Percentiles rank a stretch among this genome's conserved stretches.
These are phyloP conservation scores for Gandaritis pyraliata DNA, from an alignment of 2,888 invertebrate genomes.

Conservation along the genomic window DNA sequence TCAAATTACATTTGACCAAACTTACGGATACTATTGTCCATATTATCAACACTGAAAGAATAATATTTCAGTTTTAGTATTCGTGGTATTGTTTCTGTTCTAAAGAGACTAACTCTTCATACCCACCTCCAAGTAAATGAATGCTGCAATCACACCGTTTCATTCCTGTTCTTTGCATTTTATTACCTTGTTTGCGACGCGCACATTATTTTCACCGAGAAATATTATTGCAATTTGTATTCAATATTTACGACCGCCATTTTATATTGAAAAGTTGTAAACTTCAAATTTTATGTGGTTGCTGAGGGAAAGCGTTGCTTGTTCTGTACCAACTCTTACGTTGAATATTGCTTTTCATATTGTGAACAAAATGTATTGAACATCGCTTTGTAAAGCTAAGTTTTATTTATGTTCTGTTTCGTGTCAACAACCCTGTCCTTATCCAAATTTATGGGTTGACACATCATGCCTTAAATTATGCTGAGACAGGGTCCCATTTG, in stretches of 20 bases:
- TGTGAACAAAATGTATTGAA: neutral
- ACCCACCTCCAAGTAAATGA: constrained; percentile 25
- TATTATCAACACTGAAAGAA: constrained; percentile 23
- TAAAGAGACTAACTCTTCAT: neutral
- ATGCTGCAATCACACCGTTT: constrained; percentile 21
- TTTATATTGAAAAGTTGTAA: constrained; percentile 24
- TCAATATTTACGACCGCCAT: constrained; percentile 27
- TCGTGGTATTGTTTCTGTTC: neutral
- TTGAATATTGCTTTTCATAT: neutral
- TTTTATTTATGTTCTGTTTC: too few relatives aligned
- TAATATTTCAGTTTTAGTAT: neutral
- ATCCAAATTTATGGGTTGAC: too few relatives aligned
- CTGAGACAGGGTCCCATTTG: too few relatives aligned
- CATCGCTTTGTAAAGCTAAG: too few relatives aligned
- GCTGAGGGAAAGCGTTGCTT: neutral
- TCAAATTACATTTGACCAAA: constrained; percentile 12
- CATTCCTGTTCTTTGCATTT: constrained; percentile 29
- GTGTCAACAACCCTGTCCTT: too few relatives aligned
- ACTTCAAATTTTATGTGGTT: constrained; percentile 13
- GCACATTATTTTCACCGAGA: constrained; percentile 20
- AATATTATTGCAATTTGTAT: constrained; percentile 19
- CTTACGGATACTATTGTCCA: constrained; percentile 16
- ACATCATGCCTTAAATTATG: too few relatives aligned
- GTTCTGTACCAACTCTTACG: neutral
- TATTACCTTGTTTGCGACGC: constrained; percentile 27